phyloP scores from a whole-genome alignment of 2,113 vertebrate species.

The Callospermophilus lateralis region DNA sequence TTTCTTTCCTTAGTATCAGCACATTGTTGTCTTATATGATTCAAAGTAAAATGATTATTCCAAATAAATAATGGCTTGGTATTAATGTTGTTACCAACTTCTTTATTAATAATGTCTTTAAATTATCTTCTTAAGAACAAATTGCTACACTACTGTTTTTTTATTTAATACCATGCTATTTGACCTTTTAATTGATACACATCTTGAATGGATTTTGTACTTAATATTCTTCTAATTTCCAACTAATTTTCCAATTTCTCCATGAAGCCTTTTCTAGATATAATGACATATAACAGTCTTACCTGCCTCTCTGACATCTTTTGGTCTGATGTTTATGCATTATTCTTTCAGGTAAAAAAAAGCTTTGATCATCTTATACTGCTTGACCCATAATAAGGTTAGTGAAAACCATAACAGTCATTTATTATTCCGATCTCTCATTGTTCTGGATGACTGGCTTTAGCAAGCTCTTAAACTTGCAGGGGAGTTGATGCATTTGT shows the following conservation, averaged over 20 bases:
- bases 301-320: neutral
- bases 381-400: neutral
- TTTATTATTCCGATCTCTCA: neutral
- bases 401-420: neutral
- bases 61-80: neutral
- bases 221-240: neutral
- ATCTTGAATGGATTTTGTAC: neutral
- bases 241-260: neutral
- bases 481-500: neutral
- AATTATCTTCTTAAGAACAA: neutral
- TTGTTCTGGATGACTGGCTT: neutral
- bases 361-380: neutral
- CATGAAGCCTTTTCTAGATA: neutral
- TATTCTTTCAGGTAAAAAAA: neutral
- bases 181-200: neutral
- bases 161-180: neutral
- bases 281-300: neutral
- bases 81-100: neutral
- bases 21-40: neutral
- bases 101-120: conserved; percentile 7
- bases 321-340: neutral
- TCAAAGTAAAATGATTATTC: conserved; percentile 1
- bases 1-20: neutral
- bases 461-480: neutral
- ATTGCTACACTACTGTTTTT: neutral